Percentiles rank a stretch among this genome's conserved stretches.
Conservation (phyloP, 2,888 invertebrate species). For the Rhaphigaster nebulosa region DNA sequence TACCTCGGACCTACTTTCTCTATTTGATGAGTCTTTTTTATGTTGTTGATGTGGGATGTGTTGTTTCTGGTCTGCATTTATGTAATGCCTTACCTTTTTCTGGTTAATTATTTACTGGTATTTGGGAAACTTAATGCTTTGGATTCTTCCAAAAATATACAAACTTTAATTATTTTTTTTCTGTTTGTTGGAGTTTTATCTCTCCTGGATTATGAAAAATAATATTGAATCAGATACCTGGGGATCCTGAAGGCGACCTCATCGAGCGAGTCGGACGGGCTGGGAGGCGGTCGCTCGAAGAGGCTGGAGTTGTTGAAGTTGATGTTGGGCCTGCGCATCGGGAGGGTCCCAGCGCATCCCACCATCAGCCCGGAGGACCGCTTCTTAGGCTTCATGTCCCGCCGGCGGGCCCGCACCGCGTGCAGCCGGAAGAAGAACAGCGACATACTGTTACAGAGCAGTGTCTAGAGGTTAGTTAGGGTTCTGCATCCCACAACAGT, state of each 20-base stretch:
- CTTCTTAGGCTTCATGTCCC: constrained; percentile 65
- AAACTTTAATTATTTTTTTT: too few species aligned
- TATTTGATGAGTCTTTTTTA: too few species aligned
- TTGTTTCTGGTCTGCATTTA: too few species aligned
- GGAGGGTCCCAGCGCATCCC: constrained; percentile 68
- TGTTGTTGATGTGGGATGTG: too few species aligned
- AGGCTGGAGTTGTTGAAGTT: constrained; percentile 84
- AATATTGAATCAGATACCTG: constrained; percentile 74
- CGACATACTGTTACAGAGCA: constrained; percentile 80
- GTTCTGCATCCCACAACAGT: background rate
- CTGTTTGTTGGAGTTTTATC: too few species aligned
- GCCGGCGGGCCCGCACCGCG: constrained; percentile 80
- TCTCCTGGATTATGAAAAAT: background rate
- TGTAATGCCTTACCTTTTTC: too few species aligned
- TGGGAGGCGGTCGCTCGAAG: constrained; percentile 87
- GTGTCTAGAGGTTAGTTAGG: background rate
- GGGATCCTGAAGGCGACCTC: constrained; percentile 94
- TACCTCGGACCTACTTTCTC: too few species aligned
- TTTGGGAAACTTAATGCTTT: too few species aligned
- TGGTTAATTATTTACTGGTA: too few species aligned
- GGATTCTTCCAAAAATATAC: too few species aligned
- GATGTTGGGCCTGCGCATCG: constrained; percentile 72
- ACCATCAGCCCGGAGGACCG: constrained; percentile 69
- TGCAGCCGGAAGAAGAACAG: constrained; percentile 96
- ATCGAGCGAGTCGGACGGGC: constrained; percentile 89